Evolutionary conservation across 2,113 vertebrate species (phyloP).

Genomic region (Dipodomys ordii): DNA sequence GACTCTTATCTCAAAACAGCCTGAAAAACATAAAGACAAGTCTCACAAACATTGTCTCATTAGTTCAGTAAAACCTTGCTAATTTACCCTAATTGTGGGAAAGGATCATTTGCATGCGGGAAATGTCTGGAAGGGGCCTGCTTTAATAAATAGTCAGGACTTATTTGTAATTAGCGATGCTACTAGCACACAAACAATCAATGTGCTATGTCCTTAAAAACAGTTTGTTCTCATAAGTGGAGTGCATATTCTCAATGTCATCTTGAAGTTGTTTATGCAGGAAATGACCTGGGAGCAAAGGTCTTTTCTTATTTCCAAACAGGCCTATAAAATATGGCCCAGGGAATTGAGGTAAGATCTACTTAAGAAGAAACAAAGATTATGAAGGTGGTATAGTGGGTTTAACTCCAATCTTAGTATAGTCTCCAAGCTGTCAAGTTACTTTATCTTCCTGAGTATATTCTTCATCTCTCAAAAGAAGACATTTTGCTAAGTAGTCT

Average conservation of each 20-base stretch:
- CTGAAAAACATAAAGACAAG: constrained; percentile 72
- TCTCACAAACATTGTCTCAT: constrained; percentile 79
- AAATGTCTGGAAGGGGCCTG: constrained; percentile 69
- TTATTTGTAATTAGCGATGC: constrained; percentile 73
- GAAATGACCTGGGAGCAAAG: constrained; percentile 27
- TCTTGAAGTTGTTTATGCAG: constrained; percentile 51
- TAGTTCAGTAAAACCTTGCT: constrained; percentile 81
- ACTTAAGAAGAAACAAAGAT: not conserved
- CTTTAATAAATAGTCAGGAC: constrained; percentile 80
- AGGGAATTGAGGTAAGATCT: not conserved
- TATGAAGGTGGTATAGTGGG: not conserved
- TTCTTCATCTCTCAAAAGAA: constrained; percentile 36
- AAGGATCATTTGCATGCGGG: constrained; percentile 70
- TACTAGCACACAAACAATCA: constrained; percentile 69
- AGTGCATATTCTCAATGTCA: constrained; percentile 33
- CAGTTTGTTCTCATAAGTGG: constrained; percentile 70
- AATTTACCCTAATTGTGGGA: constrained; percentile 79
- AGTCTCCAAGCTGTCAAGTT: not conserved
- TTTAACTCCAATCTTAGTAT: constrained; percentile 38
- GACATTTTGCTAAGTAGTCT: not conserved
- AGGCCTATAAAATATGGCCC: not conserved
- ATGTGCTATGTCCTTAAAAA: constrained; percentile 67
- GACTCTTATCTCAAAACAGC: constrained; percentile 69
- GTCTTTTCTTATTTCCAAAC: constrained; percentile 31
- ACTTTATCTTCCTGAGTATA: constrained; percentile 21